Conservation (phyloP, 2,113 vertebrate species). For the Mirounga angustirostris region DNA sequence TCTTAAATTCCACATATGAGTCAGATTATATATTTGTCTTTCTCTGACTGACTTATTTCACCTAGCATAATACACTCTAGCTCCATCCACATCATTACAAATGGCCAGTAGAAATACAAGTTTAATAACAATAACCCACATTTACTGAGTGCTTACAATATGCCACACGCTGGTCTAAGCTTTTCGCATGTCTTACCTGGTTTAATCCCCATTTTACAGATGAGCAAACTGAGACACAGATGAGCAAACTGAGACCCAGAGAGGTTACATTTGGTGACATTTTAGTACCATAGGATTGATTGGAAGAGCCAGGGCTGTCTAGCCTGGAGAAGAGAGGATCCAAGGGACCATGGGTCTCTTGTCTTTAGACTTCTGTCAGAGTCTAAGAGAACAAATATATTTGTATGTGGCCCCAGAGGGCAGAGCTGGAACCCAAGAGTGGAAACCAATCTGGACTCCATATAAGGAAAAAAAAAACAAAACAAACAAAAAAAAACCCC, state of each 20-base stretch:
- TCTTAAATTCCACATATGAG: neutral
- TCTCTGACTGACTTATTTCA: neutral
- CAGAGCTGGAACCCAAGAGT: constrained; percentile 31
- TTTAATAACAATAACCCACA: constrained; percentile 34
- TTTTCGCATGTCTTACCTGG: neutral
- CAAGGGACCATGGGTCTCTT: neutral
- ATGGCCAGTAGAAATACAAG: neutral
- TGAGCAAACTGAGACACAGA: constrained; percentile 38
- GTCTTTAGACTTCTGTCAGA: neutral
- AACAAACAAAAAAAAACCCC: neutral
- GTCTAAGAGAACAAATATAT: neutral
- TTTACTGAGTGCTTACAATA: constrained; percentile 1
- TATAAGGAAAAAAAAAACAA: neutral
- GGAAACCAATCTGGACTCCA: neutral
- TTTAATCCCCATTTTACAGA: constrained; percentile 17
- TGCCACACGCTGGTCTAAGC: neutral
- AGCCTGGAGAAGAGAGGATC: constrained; percentile 7
- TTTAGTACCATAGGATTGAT: neutral
- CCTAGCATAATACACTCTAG: neutral
- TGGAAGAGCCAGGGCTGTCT: neutral
- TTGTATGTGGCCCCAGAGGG: neutral
- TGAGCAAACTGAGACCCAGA: constrained; percentile 32
- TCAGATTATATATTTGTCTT: neutral
- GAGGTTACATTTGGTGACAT: constrained; percentile 33
- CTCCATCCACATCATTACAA: neutral